Evolutionary conservation across 2,113 vertebrate genomes (phyloP), one percentile per base, ranked within the genome.

Genomic region (Patagioenas fasciata): DNA sequence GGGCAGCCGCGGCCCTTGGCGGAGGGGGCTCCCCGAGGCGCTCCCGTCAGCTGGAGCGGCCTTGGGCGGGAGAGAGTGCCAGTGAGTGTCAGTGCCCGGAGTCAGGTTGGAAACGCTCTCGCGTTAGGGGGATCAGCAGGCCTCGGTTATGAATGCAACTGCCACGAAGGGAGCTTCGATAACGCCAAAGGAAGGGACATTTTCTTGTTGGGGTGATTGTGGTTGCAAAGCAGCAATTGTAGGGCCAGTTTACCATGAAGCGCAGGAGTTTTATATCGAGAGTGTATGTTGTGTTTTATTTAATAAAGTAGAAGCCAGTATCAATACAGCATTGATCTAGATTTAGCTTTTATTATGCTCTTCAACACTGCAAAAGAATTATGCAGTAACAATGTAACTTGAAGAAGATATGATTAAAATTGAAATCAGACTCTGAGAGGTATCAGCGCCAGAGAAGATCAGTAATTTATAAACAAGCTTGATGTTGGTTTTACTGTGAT

Each of bases 51-150:
- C 84, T 50, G 13, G 19, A 28, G 31, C 16, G 16, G 42, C 42
- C 17, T 7, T 3, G 42, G 40, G 42, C 23, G 26, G 17, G 48
- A 14, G 61, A 38, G 40, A 4, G 15, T 3, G 50, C 50, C n/a
- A 3, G 42, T 34, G 67, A 0, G 62, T 28, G 5, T 6, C 2
- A 1, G 1, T 15, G 34, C 5, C 42, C 2, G 24, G 6, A 11
- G 58, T 3, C 15, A 0, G 18, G 12, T 2, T 0, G 7, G 18
- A 13, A 57, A 15, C 36, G 56, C 20, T 4, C 5, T 23, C 6
- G 0, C 15, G 6, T 20, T 19, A 2, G 2, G 18, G 38, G 4
- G 5, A 2, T 3, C 9, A 1, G 44, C 50, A 11, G 88, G 78
- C 61, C 47, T 18, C 21, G 17, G 44, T 3, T 29, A 3, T 6